These are phyloP conservation scores for Eidolon dupreanum DNA, from an alignment of 2,797 vertebrate genomes.

Conservation along the genomic window DNA sequence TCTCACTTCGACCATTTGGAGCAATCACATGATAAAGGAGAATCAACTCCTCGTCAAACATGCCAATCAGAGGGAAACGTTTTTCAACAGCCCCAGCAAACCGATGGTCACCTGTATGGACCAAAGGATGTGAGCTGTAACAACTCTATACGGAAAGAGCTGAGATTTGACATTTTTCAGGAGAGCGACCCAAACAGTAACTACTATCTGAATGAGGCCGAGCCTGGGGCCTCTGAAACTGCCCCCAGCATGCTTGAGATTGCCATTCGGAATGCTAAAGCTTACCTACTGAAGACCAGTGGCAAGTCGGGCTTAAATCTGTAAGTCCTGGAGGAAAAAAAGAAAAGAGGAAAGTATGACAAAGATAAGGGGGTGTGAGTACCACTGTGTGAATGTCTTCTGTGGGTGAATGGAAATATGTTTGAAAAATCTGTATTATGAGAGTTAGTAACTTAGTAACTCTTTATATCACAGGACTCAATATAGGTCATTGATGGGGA, in stretches of 20 bases:
- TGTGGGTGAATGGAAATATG: background rate
- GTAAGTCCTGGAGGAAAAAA: constrained; percentile 55
- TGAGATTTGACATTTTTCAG: background rate
- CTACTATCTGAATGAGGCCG: background rate
- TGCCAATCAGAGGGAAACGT: background rate
- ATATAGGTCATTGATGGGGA: background rate
- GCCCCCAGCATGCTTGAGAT: constrained; percentile 72
- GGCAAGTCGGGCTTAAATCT: constrained; percentile 81
- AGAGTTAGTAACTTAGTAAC: background rate
- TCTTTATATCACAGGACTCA: background rate
- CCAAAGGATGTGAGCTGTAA: background rate
- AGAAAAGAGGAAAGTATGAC: background rate
- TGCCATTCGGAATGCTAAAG: constrained; percentile 82
- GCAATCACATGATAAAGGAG: background rate
- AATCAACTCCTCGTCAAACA: background rate
- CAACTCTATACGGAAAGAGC: background rate
- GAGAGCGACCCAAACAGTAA: constrained; percentile 27
- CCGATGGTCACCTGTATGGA: background rate
- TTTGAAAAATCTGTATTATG: background rate
- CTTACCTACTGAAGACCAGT: constrained; percentile 82
- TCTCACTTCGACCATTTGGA: background rate
- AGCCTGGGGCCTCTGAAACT: background rate
- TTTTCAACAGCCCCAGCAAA: background rate
- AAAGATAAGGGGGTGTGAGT: background rate
- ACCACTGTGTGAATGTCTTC: background rate